Evolutionary conservation across 2,888 invertebrate genomes (phyloP).

Genomic region (Octonoba sinensis): DNA sequence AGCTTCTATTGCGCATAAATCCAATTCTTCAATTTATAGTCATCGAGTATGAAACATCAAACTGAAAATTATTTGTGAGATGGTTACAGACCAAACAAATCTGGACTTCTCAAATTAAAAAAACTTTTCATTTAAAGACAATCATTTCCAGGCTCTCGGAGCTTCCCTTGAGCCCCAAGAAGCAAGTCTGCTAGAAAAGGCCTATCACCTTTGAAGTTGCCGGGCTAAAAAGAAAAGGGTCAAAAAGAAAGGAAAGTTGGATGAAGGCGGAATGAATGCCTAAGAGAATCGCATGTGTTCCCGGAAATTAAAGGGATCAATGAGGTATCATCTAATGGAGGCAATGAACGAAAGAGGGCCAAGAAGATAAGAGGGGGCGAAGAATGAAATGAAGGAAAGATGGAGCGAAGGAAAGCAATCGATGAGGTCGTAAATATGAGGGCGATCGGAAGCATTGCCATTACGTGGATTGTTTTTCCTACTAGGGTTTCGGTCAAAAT

Average conservation of each 20-base stretch:
- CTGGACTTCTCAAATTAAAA: no score
- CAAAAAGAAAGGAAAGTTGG: constrained; percentile 17
- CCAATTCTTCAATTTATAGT: no score
- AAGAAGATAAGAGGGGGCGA: constrained; percentile 38
- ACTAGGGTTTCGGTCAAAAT: constrained; percentile 59
- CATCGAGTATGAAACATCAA: no score
- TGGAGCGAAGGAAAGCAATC: constrained; percentile 53
- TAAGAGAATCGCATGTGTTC: constrained; percentile 62
- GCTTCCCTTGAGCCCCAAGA: no score
- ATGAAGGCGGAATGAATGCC: constrained; percentile 48
- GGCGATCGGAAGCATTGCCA: constrained; percentile 60
- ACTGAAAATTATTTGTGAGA: no score
- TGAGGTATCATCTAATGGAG: constrained; percentile 63
- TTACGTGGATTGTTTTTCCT: constrained; percentile 64
- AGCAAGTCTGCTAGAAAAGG: no score
- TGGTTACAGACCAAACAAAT: no score
- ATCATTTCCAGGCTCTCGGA: no score
- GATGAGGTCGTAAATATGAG: constrained; percentile 63
- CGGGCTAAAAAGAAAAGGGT: neutral
- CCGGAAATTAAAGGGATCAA: constrained; percentile 64
- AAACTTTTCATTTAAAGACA: no score
- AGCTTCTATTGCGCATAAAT: no score
- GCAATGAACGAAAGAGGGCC: constrained; percentile 51
- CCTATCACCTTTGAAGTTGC: constrained; percentile 21
- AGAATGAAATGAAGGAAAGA: constrained; percentile 54